phyloP scores from a whole-genome alignment of 2,113 vertebrate species.

The Isichthys henryi region DNA sequence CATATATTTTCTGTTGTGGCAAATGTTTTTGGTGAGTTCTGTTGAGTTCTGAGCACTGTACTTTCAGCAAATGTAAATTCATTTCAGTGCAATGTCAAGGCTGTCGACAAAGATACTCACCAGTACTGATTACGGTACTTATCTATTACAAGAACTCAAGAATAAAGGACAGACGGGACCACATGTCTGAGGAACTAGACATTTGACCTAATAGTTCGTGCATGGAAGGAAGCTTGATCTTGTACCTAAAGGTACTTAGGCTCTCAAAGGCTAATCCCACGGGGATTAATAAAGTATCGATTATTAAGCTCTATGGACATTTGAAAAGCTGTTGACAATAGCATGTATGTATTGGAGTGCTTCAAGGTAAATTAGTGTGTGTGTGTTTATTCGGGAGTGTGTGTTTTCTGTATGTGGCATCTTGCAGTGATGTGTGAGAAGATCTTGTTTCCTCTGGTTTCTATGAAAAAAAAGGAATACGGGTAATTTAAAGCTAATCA shows the following conservation, averaged over 20 bases:
- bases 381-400: neutral
- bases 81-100: neutral
- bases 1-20: conserved; percentile 14
- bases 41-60: neutral
- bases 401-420: neutral
- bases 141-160: neutral
- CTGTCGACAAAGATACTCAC: neutral
- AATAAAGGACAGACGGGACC: neutral
- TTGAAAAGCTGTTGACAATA: neutral
- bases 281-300: too few species aligned
- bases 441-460: neutral
- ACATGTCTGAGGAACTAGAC: neutral
- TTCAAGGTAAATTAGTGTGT: neutral
- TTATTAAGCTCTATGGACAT: neutral
- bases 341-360: neutral
- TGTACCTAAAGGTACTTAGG: neutral
- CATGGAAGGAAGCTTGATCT: neutral
- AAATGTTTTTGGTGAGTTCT: neutral
- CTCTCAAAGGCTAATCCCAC: neutral
- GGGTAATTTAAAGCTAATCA: neutral
- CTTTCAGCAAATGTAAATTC: neutral
- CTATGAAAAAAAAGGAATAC: neutral
- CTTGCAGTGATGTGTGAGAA: neutral
- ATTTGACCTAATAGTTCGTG: neutral
- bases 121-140: neutral